Base-by-base conservation (phyloP, 1,140 invertebrate genomes). In the Drosophila serrata region DNA sequence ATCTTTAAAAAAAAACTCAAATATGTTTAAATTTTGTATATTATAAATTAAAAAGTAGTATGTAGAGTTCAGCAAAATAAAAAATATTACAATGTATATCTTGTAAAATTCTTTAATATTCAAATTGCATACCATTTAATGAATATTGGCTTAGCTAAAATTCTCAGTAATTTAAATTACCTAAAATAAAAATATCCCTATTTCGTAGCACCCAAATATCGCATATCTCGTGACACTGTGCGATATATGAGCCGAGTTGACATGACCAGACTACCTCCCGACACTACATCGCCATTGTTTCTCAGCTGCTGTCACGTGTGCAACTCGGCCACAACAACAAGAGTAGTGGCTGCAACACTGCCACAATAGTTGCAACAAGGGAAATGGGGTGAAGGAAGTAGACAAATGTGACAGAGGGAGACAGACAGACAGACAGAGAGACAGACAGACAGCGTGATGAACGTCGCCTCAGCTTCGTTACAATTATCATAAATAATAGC, bases 401-500 rank as follows among this genome's bases (percentile, higher is more conserved):
- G n/a, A 29, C n/a, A 31, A 42, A 58, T 48, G 57, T 60, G 58
- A 60, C 31, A 62, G 58, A 19, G 72, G 48, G 35, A 35, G 33
- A 22, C 40, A 43, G 43, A 48, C 37, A 19, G 58, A 61, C 46
- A 40, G 33, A 61, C 42, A 40, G 67, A 65, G 49, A 80, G 69
- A 46, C 53, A 31, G 49, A 42, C 37, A 43, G 74, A 70, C 75
- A 78, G 74, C 79, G 79, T 80, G 75, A 88, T 82, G 84, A 79
- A 73, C 74, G 77, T 81, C 81, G 84, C 75, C 72, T 70, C 75
- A 75, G 75, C 65, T 64, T 81, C 69, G 59, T 77, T 67, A 84
- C 84, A 87, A 87, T 87, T 87, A 87, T 80, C 84, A 87, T 87
- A 87, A 87, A 88, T 88, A 88, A 88, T 90, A 69, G 81, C 80